phyloP scores from a whole-genome alignment of 2,888 invertebrate species.

The Diabrotica balteata region DNA sequence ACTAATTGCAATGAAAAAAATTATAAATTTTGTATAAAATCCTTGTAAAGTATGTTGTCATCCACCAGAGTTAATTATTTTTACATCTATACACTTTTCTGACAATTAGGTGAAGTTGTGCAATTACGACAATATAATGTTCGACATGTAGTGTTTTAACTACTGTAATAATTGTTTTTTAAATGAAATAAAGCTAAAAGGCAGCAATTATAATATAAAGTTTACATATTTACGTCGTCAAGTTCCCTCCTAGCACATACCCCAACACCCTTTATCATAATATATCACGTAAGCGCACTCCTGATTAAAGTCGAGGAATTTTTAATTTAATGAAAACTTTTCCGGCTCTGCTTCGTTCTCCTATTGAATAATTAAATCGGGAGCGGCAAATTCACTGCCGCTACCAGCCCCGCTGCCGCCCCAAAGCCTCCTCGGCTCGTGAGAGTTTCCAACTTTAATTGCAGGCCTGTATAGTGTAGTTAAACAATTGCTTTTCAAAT shows the following conservation, averaged over 20 bases:
- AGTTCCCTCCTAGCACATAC: conserved; percentile 14
- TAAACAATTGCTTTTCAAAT: conserved; percentile 51
- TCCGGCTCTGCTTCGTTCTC: conserved; percentile 39
- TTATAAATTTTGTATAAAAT: too few relatives aligned
- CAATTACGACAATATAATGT: too few relatives aligned
- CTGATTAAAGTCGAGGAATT: conserved; percentile 48
- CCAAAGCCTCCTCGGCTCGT: conserved; percentile 4
- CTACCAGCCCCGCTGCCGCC: not conserved
- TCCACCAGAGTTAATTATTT: too few relatives aligned
- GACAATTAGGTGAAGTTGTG: too few relatives aligned
- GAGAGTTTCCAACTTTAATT: conserved; percentile 47
- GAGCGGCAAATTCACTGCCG: conserved; percentile 37
- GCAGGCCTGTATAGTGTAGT: conserved; percentile 48
- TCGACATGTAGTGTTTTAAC: too few relatives aligned
- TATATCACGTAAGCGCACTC: conserved; percentile 40
- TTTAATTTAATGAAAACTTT: conserved; percentile 49
- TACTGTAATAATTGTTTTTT: too few relatives aligned
- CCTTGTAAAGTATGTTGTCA: too few relatives aligned
- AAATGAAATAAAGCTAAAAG: too few relatives aligned
- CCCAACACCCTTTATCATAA: conserved; percentile 26
- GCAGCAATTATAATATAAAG: not conserved
- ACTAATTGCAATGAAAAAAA: too few relatives aligned
- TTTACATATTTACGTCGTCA: not conserved
- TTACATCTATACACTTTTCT: too few relatives aligned
- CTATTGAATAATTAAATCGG: conserved; percentile 51